These are phyloP conservation scores for Eublepharis macularius DNA, from an alignment of 2,113 vertebrate genomes.

Conservation along the genomic window DNA sequence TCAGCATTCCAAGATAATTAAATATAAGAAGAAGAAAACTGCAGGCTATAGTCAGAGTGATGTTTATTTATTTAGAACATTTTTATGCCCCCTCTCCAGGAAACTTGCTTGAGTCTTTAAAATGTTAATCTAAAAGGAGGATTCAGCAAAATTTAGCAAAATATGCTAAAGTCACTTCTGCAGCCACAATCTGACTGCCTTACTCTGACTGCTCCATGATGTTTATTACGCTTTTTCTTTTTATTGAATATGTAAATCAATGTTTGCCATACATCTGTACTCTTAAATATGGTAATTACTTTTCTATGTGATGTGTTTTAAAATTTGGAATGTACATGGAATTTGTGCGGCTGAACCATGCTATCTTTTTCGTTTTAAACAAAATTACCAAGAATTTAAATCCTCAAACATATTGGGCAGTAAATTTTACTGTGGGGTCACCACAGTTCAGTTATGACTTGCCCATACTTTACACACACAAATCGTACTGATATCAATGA, in stretches of 20 bases:
- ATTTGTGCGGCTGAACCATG: background rate
- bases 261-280: background rate
- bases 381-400: background rate
- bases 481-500: background rate
- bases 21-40: slow-evolving; percentile 72
- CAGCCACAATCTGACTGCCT: slow-evolving; percentile 47
- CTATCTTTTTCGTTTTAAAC: background rate
- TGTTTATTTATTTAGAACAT: slow-evolving; percentile 44
- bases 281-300: slow-evolving; percentile 28
- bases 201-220: slow-evolving; percentile 59
- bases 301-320: background rate
- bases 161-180: slow-evolving; percentile 50
- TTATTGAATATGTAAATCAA: background rate
- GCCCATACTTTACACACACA: too few species aligned
- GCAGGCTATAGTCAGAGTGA: slow-evolving; percentile 37
- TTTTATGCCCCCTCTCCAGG: too few species aligned
- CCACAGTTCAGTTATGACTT: too few species aligned
- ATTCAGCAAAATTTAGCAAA: slow-evolving; percentile 64
- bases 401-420: background rate
- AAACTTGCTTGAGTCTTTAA: background rate
- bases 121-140: slow-evolving; percentile 52
- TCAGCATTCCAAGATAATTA: slow-evolving; percentile 64
- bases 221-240: slow-evolving; percentile 62
- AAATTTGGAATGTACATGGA: background rate
- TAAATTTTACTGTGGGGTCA: too few species aligned